Evolutionary conservation across 1,140 invertebrate genomes (phyloP).

Genomic region (Apolygus lucorum): DNA sequence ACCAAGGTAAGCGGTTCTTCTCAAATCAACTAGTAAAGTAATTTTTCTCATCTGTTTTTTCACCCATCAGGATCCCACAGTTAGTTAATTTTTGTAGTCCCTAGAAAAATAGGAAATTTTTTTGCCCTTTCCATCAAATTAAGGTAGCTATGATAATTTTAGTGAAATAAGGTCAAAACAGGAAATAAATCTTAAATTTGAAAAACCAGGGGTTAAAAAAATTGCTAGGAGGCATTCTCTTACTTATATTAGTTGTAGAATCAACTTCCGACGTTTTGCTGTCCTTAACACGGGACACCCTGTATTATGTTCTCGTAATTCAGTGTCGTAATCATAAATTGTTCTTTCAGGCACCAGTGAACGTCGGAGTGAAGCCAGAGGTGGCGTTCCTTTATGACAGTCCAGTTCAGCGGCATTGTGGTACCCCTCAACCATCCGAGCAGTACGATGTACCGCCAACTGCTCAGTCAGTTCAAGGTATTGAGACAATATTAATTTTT

Average conservation of each 20-base stretch:
- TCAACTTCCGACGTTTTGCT: too few species aligned
- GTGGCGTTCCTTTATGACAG: constrained; percentile 66
- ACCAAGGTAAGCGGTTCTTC: background rate
- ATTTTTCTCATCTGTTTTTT: background rate
- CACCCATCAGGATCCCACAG: too few species aligned
- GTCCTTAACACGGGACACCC: too few species aligned
- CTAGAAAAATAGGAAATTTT: too few species aligned
- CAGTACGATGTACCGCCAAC: constrained; percentile 44
- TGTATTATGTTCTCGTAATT: background rate
- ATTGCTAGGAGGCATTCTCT: too few species aligned
- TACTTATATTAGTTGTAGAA: too few species aligned
- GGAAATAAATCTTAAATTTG: background rate
- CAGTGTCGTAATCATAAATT: constrained; percentile 27
- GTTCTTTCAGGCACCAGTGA: constrained; percentile 52
- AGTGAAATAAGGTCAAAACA: background rate
- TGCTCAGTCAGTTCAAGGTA: too few species aligned
- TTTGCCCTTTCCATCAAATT: background rate
- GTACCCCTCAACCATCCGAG: constrained; percentile 28
- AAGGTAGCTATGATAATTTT: too few species aligned
- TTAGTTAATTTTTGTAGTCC: too few species aligned
- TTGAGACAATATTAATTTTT: too few species aligned
- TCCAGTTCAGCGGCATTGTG: constrained; percentile 33
- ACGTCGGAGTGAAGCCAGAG: constrained; percentile 46
- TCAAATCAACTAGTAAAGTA: background rate
- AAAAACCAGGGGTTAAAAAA: too few species aligned